Conservation (phyloP, 2,888 invertebrate species). For the Idaea dimidiata region DNA sequence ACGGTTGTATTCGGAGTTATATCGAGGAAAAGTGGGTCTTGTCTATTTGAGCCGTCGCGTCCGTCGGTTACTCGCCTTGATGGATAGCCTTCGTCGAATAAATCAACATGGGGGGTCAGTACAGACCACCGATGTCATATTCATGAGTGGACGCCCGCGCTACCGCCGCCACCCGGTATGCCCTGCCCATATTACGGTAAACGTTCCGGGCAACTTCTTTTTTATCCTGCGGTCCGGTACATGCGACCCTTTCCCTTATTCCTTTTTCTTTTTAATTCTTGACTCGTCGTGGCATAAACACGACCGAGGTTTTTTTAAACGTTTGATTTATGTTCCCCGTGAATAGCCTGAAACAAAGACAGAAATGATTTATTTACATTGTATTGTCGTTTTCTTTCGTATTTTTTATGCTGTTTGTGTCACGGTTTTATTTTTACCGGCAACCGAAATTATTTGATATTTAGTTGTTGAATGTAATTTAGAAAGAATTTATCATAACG, state of each 20-base stretch:
- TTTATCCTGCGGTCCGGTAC: constrained; percentile 30
- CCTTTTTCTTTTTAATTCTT: constrained; percentile 46
- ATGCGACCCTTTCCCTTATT: constrained; percentile 48
- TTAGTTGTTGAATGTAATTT: not conserved
- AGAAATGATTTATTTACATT: constrained; percentile 33
- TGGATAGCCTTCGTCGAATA: constrained; percentile 63
- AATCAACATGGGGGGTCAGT: constrained; percentile 62
- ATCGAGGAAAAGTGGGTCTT: constrained; percentile 41
- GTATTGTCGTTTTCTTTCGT: constrained; percentile 29
- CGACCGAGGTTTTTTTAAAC: constrained; percentile 38
- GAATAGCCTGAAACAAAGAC: constrained; percentile 60
- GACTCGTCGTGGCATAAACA: constrained; percentile 38
- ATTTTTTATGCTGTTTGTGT: not conserved
- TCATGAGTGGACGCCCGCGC: constrained; percentile 55
- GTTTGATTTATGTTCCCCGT: constrained; percentile 48
- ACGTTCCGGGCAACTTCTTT: constrained; percentile 43
- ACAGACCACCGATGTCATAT: constrained; percentile 69
- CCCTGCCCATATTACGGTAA: constrained; percentile 36
- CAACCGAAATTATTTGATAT: not conserved
- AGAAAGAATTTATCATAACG: not conserved
- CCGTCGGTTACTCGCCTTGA: constrained; percentile 45
- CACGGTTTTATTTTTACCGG: not conserved
- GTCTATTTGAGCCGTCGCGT: constrained; percentile 33
- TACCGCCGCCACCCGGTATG: constrained; percentile 19
- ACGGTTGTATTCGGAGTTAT: constrained; percentile 37